A percentile compares a stretch with the other conserved stretches of the same genome.
Evolutionary conservation across 2,113 vertebrate genomes (phyloP).

Genomic region (Willisornis vidua): DNA sequence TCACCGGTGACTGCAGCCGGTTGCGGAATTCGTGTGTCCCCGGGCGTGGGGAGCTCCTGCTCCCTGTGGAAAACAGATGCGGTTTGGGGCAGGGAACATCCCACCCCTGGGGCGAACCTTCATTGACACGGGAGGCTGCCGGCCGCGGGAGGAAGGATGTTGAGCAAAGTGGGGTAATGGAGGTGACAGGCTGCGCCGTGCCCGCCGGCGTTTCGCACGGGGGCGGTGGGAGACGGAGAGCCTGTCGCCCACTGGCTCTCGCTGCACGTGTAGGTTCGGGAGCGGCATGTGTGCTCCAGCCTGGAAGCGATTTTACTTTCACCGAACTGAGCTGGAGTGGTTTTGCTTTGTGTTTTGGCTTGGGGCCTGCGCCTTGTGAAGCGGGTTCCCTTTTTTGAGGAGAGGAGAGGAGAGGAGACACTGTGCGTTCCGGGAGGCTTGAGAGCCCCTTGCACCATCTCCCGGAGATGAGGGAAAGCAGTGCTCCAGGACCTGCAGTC

Average conservation of each 20-base stretch:
- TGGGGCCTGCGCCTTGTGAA: not conserved
- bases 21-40: not conserved
- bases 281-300: not conserved
- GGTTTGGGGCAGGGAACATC: not conserved
- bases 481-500: not conserved
- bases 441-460: not conserved
- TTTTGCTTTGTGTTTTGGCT: conserved; percentile 9
- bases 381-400: not conserved
- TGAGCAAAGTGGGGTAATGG: not conserved
- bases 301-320: not conserved
- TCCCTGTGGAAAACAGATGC: not conserved
- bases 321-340: not conserved
- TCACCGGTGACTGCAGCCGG: not conserved
- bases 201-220: not conserved
- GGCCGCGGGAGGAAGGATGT: not conserved
- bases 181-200: not conserved
- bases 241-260: not conserved
- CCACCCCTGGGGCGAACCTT: not conserved
- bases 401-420: not conserved
- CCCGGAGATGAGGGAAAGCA: not conserved
- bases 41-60: not conserved
- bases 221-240: not conserved
- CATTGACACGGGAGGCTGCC: not conserved
- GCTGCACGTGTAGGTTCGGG: not conserved
- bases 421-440: not conserved